phyloP scores from a whole-genome alignment of 2,888 invertebrate genomes.

The Euplagia quadripunctaria region DNA sequence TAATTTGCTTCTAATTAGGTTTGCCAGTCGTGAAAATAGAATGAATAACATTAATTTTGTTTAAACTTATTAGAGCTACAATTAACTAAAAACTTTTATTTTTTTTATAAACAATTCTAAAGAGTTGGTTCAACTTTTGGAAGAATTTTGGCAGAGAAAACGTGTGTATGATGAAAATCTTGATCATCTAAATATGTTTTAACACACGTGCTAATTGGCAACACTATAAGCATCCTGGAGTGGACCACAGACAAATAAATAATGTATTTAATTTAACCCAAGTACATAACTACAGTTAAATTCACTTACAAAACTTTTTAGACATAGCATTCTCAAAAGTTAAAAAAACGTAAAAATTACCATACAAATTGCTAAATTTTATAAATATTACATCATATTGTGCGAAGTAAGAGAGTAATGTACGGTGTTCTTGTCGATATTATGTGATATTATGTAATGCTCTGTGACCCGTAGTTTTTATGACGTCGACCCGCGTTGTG shows the following conservation, averaged over 20 bases:
- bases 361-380: slow-evolving; percentile 28
- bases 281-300: too few species aligned
- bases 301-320: too few species aligned
- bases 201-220: not conserved
- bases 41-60: not conserved
- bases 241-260: too few species aligned
- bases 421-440: slow-evolving; percentile 24
- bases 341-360: slow-evolving; percentile 42
- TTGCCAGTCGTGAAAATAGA: not conserved
- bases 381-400: slow-evolving; percentile 25
- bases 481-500: slow-evolving; percentile 22
- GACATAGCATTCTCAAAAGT: slow-evolving; percentile 32
- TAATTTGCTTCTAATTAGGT: not conserved
- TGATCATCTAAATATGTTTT: not conserved
- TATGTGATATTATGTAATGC: slow-evolving; percentile 34
- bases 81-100: too few species aligned
- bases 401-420: slow-evolving; percentile 25
- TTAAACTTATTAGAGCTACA: too few species aligned
- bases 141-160: too few species aligned
- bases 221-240: not conserved
- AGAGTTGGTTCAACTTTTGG: too few species aligned
- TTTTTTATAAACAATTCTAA: too few species aligned
- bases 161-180: too few species aligned
- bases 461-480: slow-evolving; percentile 33
- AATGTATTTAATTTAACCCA: too few species aligned